Conservation (phyloP, 2,888 invertebrate genomes). For the Lobophora halterata region DNA sequence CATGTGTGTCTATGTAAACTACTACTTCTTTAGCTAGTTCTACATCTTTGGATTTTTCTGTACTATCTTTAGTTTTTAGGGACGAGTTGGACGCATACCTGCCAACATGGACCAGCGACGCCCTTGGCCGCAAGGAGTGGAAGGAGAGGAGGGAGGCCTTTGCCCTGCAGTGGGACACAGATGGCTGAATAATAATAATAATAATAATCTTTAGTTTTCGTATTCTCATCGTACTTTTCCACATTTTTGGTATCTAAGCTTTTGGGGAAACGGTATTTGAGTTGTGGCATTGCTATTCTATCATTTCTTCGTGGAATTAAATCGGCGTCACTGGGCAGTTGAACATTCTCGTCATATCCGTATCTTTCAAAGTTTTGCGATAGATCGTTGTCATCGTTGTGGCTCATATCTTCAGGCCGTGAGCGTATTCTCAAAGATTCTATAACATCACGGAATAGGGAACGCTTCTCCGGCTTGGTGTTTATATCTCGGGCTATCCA, state of each 20-base stretch:
- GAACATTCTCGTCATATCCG: slow-evolving; percentile 50
- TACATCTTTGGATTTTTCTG: slow-evolving; percentile 24
- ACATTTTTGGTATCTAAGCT: slow-evolving; percentile 40
- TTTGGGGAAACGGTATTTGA: slow-evolving; percentile 67
- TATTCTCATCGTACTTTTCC: slow-evolving; percentile 33
- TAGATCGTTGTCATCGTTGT: slow-evolving; percentile 62
- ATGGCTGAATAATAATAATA: no score
- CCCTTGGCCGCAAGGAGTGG: no score
- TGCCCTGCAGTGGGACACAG: no score
- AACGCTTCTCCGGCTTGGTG: slow-evolving; percentile 51
- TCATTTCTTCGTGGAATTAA: slow-evolving; percentile 69
- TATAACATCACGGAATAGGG: slow-evolving; percentile 68
- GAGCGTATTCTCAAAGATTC: slow-evolving; percentile 63
- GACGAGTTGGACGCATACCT: no score
- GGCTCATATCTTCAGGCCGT: slow-evolving; percentile 57
- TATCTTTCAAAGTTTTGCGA: slow-evolving; percentile 54
- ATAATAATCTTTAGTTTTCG: no score
- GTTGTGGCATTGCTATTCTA: slow-evolving; percentile 65
- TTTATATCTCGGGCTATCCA: slow-evolving; percentile 40
- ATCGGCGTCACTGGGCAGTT: slow-evolving; percentile 56
- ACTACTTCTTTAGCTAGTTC: slow-evolving; percentile 55
- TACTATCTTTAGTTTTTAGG: slow-evolving; percentile 1
- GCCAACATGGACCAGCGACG: no score
- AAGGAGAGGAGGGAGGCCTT: no score
- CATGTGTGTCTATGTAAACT: slow-evolving; percentile 53